Conservation (phyloP, 35 echinoderm and acorn worm genomes). For the Diadema setosum region DNA sequence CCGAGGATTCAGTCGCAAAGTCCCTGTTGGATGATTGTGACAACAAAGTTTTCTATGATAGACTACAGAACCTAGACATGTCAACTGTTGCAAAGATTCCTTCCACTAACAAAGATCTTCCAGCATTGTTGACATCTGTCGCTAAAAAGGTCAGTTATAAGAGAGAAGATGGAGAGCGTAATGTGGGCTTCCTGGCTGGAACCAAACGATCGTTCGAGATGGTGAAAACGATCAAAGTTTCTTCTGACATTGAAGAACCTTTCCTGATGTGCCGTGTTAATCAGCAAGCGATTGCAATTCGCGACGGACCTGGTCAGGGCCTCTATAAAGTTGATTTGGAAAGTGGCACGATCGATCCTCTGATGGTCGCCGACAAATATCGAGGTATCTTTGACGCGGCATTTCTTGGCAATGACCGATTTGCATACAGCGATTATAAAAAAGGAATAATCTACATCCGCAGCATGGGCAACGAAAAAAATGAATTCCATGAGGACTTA, state of each 20-base stretch:
- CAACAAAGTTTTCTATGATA: not conserved
- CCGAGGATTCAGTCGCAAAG: not conserved
- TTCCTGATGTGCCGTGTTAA: not conserved
- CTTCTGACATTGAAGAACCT: not conserved
- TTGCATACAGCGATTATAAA: conserved; percentile 1
- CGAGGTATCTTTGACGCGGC: not conserved
- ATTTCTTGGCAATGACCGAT: not conserved
- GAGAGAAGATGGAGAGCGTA: not conserved
- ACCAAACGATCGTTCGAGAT: not conserved
- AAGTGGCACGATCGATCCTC: not conserved
- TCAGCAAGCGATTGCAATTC: not conserved
- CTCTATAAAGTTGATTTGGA: not conserved
- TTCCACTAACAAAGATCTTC: not conserved
- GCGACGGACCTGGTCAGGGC: not conserved
- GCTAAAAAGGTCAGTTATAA: not conserved
- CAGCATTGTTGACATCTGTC: not conserved
- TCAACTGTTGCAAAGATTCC: not conserved
- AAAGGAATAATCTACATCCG: not conserved
- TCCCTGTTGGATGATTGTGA: not conserved
- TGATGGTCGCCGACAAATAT: not conserved
- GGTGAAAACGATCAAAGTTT: not conserved
- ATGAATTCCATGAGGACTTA: not conserved
- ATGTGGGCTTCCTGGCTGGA: not conserved
- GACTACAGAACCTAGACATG: not conserved
- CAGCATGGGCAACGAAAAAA: not conserved